Base-by-base conservation (phyloP, 64 coral and sea anemone species). In the Porites lutea region DNA sequence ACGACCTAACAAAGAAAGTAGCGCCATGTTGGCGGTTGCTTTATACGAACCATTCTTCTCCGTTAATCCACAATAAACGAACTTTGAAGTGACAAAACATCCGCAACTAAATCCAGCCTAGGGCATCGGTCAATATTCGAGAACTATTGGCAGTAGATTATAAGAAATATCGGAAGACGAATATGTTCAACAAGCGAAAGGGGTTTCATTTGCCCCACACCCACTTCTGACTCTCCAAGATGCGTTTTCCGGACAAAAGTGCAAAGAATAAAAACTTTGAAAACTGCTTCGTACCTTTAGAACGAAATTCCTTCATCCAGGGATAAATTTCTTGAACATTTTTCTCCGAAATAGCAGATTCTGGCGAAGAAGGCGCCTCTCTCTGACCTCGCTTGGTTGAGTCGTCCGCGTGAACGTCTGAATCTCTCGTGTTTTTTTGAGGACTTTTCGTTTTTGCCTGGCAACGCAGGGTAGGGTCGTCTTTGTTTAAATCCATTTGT, bases 251-350 rank as follows among this genome's bases (percentile, higher is more conserved):
- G 75, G 75, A 79, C 59, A 47, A 11, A 22, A 3, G 11, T 13
- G 50, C 22, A 71, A 22, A 79, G 69, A 65, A 37, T 78, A 13
- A 1, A 27, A 19, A 53, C 22, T 18, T 58, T 54, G 5, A n/a
- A 27, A 21, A 3, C 72, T 55, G 44, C 45, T 86, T 79, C 87
- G 43, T 96, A 96, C 95, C 95, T 96, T 96, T 96, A 47, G 91
- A 53, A 71, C 95, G 92, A 58, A 88, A 96, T 65, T 96, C 95
- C 47, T 88, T 96, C 95, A 96, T 96, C 95, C 95, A 96, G 44
- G 95, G 95, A 67, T 96, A 96, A 44, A 96, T 95, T 87, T 78
- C 80, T 14, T 79, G 75, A 20, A 19, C 47, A 16, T 52, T 18
- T 5, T 78, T 63, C 64, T 84, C 79, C 0, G 59, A 27, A 16